These are phyloP conservation scores for Sciurus niger DNA, from an alignment of 2,113 vertebrate species.

Conservation along the genomic window DNA sequence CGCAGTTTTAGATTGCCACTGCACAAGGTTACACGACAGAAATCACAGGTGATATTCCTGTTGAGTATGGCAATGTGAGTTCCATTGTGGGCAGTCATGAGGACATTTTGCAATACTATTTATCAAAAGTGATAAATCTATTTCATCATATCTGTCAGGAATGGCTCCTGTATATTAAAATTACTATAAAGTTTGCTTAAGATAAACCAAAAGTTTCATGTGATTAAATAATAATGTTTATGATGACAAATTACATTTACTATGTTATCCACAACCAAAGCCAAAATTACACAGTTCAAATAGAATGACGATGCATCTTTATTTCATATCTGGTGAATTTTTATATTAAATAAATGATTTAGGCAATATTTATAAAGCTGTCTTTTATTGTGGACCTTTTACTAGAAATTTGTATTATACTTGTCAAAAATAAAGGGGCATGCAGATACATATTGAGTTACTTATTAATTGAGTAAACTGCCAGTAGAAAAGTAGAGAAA, in stretches of 20 bases:
- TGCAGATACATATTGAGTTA: background rate
- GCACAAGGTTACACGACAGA: conserved; percentile 88
- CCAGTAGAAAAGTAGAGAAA: background rate
- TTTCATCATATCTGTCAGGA: conserved; percentile 93
- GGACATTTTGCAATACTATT: conserved; percentile 91
- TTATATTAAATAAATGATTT: conserved; percentile 89
- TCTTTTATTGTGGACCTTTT: conserved; percentile 85
- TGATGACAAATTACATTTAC: conserved; percentile 93
- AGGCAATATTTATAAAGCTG: conserved; percentile 85
- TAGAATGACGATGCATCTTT: conserved; percentile 88
- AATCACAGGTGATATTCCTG: conserved; percentile 96
- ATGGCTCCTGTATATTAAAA: conserved; percentile 95
- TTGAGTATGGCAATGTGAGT: conserved; percentile 85
- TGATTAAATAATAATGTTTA: conserved; percentile 92
- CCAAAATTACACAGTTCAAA: conserved; percentile 90
- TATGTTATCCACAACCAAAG: conserved; percentile 88
- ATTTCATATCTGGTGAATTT: conserved; percentile 88
- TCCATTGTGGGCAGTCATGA: conserved; percentile 91
- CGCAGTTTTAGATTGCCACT: conserved; percentile 89
- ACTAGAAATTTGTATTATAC: conserved; percentile 76
- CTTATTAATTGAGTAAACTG: conserved; percentile 56
- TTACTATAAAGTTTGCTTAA: conserved; percentile 95
- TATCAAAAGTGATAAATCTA: conserved; percentile 96
- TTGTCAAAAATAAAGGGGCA: conserved; percentile 34
- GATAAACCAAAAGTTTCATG: conserved; percentile 92